Evolutionary conservation across 2,888 invertebrate species (phyloP), one percentile per base, ranked within the genome.

Genomic region (Notocelia uddmanniana): DNA sequence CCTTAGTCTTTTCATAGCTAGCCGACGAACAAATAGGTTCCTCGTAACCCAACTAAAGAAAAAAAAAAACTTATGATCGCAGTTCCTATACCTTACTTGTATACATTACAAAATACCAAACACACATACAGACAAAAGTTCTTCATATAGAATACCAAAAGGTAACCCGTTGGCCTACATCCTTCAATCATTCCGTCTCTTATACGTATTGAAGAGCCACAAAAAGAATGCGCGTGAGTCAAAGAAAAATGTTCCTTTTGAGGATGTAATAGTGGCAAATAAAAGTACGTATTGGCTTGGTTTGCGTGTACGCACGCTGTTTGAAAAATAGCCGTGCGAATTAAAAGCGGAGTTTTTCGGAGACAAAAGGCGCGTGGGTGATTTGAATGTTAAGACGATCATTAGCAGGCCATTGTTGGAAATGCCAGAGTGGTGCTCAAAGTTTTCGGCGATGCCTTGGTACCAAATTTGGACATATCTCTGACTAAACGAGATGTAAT

Each of bases 331-430:
- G 86, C 81, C 81, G 73, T 81, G 87, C 85, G 81, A 83, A 87
- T 85, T 88, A 89, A 92, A 91, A 92, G 83, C 82, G 77, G 69
- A 78, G 80, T 84, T 89, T 90, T 86, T 86, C 74, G 91, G 90
- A 93, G 91, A 93, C 93, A 93, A 93, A 90, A 88, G 90, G 80
- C 78, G 84, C 88, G 92, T 90, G 88, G 92, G 91, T 87, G 89
- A 90, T 87, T 86, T 90, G 90, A 92, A 92, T 92, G 92, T 84
- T 92, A 92, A 91, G 89, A 89, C 86, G 84, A 89, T 92, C 93
- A 93, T 93, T 93, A 93, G 91, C 77, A 78, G 57, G 77, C 89
- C 83, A 91, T 93, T 93, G 93, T 89, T 81, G 83, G 81, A 85
- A 89, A 88, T 86, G 88, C 86, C 87, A 85, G 83, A 82, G 81